Base-by-base conservation (phyloP, 1,140 invertebrate species). In the Chlorops oryzae region DNA sequence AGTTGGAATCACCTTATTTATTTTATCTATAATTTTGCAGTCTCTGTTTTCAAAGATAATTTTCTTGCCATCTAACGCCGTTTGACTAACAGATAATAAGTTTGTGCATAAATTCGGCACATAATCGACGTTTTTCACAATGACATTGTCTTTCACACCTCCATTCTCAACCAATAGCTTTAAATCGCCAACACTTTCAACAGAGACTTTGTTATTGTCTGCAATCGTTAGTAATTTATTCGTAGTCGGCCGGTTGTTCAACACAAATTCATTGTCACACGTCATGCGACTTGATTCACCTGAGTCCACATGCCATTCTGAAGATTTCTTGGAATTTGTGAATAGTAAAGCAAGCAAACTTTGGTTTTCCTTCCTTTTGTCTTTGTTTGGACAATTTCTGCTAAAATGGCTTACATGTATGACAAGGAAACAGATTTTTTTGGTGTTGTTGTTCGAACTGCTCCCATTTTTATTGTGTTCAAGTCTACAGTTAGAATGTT, bases 351-450 rank as follows among this genome's bases (percentile, higher is more conserved):
- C 27, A 32, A n/a, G 37, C 25, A 47, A 47, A 22, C 13, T 34
- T 37, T 13, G 12, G 15, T 47, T 23, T 35, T 37, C 15, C 3
- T 23, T 21, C 13, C 7, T 6, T n/a, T 3, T 22, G 25, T 35
- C 5, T 21, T 23, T 7, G 7, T 13, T 12, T 34, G 25, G 32
- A n/a, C 23, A 5, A 22, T n/a, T n/a, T 13, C 6, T 21, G 44
- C 27, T 13, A 15, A 34, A 27, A 7, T 20, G 17, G 27, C 6
- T 46, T 46, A 22, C 28, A 46, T n/a, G 24, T 46, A 46, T 17
- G 27, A 35, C 44, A 46, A 32, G 27, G 44, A 28, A 43, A 12
- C 13, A n/a, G 9, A n/a, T 25, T 43, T 43, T 15, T 43, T 43
- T 25, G 24, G 24, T 5, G 10, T 9, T 25, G 18, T 25, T 25